Evolutionary conservation across 2,888 invertebrate genomes (phyloP), one percentile per base, ranked within the genome.

Genomic region (Lasioglossum villosulum): DNA sequence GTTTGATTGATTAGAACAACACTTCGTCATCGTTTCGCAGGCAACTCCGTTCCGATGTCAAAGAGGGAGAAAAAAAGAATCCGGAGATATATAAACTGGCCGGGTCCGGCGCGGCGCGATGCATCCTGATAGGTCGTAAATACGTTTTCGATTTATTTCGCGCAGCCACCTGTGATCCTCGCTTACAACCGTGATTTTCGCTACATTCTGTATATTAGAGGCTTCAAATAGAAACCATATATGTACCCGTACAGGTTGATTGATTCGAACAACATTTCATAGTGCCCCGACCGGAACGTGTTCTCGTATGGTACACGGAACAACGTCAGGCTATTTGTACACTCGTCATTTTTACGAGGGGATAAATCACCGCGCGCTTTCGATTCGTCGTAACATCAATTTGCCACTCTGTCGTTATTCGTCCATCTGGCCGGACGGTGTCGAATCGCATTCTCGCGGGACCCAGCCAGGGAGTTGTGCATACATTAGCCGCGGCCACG

Each of bases 371-470:
- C 71, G 37, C 52, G 70, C 71, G 84, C 84, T 84, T 83, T 66
- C 75, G 78, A 83, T 75, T 75, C 71, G 75, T 75, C 71, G 84
- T 83, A 84, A 80, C 84, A 75, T 79, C 85, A 84, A 85, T 84
- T 85, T 81, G 85, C 86, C 80, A 78, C 80, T 66, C 80, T 75
- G 80, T 85, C 86, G 86, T 86, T 85, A 77, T 80, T 85, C 84
- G 84, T 84, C 84, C 80, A 84, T 85, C 76, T 74, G 84, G 68
- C 70, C 77, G 74, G 68, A 73, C 84, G 84, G 75, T 74, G 84
- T 84, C 79, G 85, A 85, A 84, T 84, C 75, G 68, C 76, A 30
- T 70, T 71, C 76, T 48, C 73, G 66, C 59, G 34, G 59, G 19
- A 30, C 37, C 74, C 52, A 48, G 37, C 68, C 73, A 68, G 37